Percentiles rank a stretch among this genome's conserved stretches.
Evolutionary conservation across 2,888 invertebrate species (phyloP).

Genomic region (Rotaria magnacalcarata): DNA sequence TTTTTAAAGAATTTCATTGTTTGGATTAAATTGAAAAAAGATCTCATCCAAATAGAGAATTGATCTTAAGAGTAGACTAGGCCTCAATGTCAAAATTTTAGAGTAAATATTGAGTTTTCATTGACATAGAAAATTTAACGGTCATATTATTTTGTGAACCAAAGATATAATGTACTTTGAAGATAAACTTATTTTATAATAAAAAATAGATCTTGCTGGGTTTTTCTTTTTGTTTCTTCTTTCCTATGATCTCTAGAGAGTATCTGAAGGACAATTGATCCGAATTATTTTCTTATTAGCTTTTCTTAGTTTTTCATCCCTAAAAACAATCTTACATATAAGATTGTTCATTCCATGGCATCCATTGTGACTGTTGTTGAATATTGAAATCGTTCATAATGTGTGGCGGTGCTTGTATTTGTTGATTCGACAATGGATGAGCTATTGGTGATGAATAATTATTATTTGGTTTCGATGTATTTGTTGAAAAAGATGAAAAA

Average conservation of each 20-base stretch:
- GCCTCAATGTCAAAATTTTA: no score
- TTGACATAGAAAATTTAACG: no score
- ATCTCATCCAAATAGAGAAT: no score
- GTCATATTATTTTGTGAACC: no score
- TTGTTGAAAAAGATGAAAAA: background rate
- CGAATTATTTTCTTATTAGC: background rate
- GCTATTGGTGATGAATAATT: background rate
- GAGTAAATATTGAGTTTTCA: no score
- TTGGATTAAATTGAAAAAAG: no score
- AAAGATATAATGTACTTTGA: no score
- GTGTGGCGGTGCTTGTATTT: background rate
- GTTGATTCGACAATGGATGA: background rate
- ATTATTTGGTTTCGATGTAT: background rate
- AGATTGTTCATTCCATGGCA: slow-evolving; percentile 33
- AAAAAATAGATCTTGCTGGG: no score
- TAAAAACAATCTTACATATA: background rate
- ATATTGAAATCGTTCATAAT: background rate
- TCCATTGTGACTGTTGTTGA: slow-evolving; percentile 18
- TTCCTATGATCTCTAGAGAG: background rate
- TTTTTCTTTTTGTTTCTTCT: no score
- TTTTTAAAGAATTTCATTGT: no score
- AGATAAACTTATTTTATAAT: no score
- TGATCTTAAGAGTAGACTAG: no score
- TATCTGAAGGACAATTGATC: background rate
- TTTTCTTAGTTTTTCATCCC: background rate